A percentile compares a stretch with the other conserved stretches of the same genome.
Conservation (phyloP, 2,797 vertebrate genomes). For the Amphiprion clarkii region DNA sequence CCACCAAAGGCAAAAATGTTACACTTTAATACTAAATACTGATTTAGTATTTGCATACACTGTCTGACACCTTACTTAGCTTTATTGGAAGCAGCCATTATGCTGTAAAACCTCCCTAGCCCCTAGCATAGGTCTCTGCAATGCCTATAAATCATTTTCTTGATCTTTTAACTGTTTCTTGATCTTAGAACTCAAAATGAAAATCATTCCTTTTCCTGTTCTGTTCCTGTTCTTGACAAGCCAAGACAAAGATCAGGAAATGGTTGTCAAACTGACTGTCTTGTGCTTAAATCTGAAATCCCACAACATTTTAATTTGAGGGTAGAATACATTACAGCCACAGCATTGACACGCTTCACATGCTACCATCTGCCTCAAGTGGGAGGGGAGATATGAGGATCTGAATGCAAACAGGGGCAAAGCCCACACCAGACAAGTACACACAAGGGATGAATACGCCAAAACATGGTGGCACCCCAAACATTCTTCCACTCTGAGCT, state of each 20-base stretch:
- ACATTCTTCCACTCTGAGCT: slow-evolving; percentile 25
- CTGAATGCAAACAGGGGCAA: slow-evolving; percentile 72
- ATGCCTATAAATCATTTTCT: slow-evolving; percentile 27
- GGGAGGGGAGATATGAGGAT: slow-evolving; percentile 74
- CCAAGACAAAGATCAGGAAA: slow-evolving; percentile 68
- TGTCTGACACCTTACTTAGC: slow-evolving; percentile 27
- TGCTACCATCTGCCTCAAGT: slow-evolving; percentile 81
- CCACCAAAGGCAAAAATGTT: slow-evolving; percentile 11
- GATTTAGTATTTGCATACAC: slow-evolving; percentile 38
- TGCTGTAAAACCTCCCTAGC: slow-evolving; percentile 26
- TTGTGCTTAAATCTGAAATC: slow-evolving; percentile 71
- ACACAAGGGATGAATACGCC: slow-evolving; percentile 42
- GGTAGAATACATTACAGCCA: slow-evolving; percentile 81
- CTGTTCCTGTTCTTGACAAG: slow-evolving; percentile 60
- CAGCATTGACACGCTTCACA: slow-evolving; percentile 80
- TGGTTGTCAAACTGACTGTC: slow-evolving; percentile 48
- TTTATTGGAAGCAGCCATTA: slow-evolving; percentile 32
- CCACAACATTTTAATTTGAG: slow-evolving; percentile 83
- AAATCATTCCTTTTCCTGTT: slow-evolving; percentile 22
- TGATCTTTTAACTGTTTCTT: slow-evolving; percentile 20
- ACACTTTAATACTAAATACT: slow-evolving; percentile 4
- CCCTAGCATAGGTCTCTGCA: slow-evolving; percentile 12
- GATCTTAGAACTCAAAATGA: slow-evolving; percentile 21
- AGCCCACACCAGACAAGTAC: slow-evolving; percentile 68
- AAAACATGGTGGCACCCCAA: slow-evolving; percentile 52